Percentiles rank a stretch among this genome's conserved stretches.
Evolutionary conservation across 2,113 vertebrate species (phyloP).

Genomic region (Casuarius casuarius): DNA sequence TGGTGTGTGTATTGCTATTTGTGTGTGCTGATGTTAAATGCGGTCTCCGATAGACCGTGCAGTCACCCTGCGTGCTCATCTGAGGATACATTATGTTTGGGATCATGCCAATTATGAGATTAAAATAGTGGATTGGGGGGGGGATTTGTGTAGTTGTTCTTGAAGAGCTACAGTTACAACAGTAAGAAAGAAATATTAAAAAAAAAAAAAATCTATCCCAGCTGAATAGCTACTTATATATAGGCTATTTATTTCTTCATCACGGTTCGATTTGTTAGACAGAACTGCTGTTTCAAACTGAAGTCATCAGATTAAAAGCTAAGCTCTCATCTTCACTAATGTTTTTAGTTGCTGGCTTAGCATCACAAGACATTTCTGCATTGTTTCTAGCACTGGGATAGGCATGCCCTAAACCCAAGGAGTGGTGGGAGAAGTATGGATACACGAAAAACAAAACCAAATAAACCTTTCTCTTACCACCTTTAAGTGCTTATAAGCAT

Average conservation of each 20-base stretch:
- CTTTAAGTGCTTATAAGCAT: background rate
- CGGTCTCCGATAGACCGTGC: background rate
- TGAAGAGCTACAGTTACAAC: background rate
- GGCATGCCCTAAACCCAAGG: background rate
- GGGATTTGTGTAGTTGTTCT: fast-evolving
- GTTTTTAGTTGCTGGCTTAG: background rate
- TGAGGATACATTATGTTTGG: fast-evolving
- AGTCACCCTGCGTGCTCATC: background rate
- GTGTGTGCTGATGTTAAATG: fast-evolving
- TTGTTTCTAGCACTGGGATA: background rate
- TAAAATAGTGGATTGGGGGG: background rate
- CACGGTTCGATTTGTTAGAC: background rate
- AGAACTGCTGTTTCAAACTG: background rate
- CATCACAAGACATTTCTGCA: background rate
- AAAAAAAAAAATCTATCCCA: background rate
- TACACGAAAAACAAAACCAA: background rate
- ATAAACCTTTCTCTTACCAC: background rate
- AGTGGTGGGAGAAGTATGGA: background rate
- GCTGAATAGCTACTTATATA: fast-evolving
- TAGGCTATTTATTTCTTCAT: background rate
- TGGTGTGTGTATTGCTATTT: fast-evolving
- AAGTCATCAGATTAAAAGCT: background rate
- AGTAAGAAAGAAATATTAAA: background rate
- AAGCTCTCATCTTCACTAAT: fast-evolving
- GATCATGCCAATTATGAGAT: fast-evolving